Conservation (phyloP, 2,888 invertebrate genomes). For the Syrphus vitripennis region DNA sequence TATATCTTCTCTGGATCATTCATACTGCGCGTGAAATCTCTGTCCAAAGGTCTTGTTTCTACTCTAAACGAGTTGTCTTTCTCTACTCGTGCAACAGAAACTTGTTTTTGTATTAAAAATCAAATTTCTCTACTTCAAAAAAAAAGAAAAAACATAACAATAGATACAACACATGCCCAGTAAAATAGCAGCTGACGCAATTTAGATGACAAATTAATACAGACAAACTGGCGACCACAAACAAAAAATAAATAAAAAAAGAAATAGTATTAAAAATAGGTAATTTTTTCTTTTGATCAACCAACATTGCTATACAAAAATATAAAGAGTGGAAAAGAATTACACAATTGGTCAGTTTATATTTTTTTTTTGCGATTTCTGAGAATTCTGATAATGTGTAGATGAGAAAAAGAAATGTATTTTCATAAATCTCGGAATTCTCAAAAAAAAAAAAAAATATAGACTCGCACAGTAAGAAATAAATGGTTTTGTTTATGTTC, state of each 20-base stretch:
- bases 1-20: constrained; percentile 25
- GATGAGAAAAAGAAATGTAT: no score
- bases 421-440: no score
- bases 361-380: no score
- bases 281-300: neutral
- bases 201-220: neutral
- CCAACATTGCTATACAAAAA: neutral
- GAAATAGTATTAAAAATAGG: fast-evolving
- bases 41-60: constrained; percentile 37
- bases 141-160: neutral
- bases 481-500: neutral
- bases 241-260: neutral
- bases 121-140: constrained; percentile 6
- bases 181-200: constrained; percentile 10
- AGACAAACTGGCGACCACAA: neutral
- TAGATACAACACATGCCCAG: neutral
- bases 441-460: no score
- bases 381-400: no score
- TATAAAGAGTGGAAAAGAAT: neutral
- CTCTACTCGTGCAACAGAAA: constrained; percentile 1
- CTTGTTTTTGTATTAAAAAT: constrained; percentile 1
- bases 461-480: no score
- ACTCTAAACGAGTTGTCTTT: constrained; percentile 26
- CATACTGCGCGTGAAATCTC: constrained; percentile 31
- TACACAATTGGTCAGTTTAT: no score